These are phyloP conservation scores for Chrysolina americana DNA, from an alignment of 2,888 invertebrate species.

Conservation along the genomic window DNA sequence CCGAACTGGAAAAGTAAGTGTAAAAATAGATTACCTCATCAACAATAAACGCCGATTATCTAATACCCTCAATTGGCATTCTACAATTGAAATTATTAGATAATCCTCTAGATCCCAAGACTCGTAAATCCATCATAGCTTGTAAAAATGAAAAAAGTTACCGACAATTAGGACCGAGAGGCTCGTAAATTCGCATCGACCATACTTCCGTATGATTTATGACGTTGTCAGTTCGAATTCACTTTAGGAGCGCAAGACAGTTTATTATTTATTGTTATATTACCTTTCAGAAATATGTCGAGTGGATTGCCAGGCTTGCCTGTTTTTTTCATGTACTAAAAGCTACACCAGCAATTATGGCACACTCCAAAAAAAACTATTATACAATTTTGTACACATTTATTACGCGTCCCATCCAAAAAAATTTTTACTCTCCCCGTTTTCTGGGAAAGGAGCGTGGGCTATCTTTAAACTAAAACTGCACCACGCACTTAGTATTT, in stretches of 20 bases:
- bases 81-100: not conserved
- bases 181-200: slow-evolving; percentile 34
- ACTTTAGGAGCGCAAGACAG: slow-evolving; percentile 16
- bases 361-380: too few species aligned
- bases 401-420: too few species aligned
- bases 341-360: too few species aligned
- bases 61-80: not conserved
- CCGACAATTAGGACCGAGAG: slow-evolving; percentile 35
- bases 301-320: not conserved
- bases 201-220: slow-evolving; percentile 23
- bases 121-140: slow-evolving; percentile 37
- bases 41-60: not conserved
- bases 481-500: too few species aligned
- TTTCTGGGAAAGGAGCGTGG: too few species aligned
- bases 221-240: slow-evolving; percentile 26
- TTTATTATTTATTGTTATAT: slow-evolving; percentile 29
- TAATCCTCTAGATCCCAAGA: not conserved
- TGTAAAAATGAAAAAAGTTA: slow-evolving; percentile 30
- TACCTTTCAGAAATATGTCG: slow-evolving; percentile 19
- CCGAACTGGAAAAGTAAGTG: not conserved
- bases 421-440: too few species aligned
- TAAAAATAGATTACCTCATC: not conserved
- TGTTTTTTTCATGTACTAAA: not conserved
- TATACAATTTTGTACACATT: too few species aligned
- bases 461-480: too few species aligned